Conservation (phyloP, 2,888 invertebrate species). For the Eugnorisma glareosa region DNA sequence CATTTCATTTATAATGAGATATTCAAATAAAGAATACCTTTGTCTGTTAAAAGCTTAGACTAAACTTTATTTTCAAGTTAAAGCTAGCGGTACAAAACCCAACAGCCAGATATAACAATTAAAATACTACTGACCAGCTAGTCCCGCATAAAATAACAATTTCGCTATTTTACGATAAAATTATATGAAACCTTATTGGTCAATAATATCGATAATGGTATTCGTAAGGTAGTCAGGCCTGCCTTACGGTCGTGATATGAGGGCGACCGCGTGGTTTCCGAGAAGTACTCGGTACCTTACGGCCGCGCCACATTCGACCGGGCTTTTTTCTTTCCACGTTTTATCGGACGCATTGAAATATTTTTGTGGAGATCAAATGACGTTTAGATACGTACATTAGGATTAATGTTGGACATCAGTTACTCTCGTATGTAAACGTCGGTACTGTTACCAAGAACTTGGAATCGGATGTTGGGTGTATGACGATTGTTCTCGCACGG, state of each 20-base stretch:
- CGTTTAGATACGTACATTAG: slow-evolving; percentile 89
- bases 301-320: slow-evolving; percentile 81
- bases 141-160: slow-evolving; percentile 39
- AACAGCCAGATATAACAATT: slow-evolving; percentile 40
- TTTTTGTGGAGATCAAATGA: slow-evolving; percentile 90
- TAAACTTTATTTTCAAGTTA: slow-evolving; percentile 7
- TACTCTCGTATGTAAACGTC: slow-evolving; percentile 63
- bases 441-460: slow-evolving; percentile 79
- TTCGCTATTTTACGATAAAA: slow-evolving; percentile 42
- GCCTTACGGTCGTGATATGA: slow-evolving; percentile 88
- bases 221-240: slow-evolving; percentile 61
- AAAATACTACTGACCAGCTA: slow-evolving; percentile 45
- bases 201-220: slow-evolving; percentile 70
- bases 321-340: slow-evolving; percentile 84
- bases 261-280: slow-evolving; percentile 86
- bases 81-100: slow-evolving; percentile 13
- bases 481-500: slow-evolving; percentile 75
- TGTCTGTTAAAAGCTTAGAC: neutral
- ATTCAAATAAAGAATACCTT: neutral
- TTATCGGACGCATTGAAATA: slow-evolving; percentile 89
- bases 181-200: slow-evolving; percentile 42
- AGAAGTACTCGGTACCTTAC: slow-evolving; percentile 89
- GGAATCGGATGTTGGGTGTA: slow-evolving; percentile 73
- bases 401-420: slow-evolving; percentile 90
- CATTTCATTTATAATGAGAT: slow-evolving; percentile 23